phyloP scores from a whole-genome alignment of 2,113 vertebrate species.

The Vimba vimba region DNA sequence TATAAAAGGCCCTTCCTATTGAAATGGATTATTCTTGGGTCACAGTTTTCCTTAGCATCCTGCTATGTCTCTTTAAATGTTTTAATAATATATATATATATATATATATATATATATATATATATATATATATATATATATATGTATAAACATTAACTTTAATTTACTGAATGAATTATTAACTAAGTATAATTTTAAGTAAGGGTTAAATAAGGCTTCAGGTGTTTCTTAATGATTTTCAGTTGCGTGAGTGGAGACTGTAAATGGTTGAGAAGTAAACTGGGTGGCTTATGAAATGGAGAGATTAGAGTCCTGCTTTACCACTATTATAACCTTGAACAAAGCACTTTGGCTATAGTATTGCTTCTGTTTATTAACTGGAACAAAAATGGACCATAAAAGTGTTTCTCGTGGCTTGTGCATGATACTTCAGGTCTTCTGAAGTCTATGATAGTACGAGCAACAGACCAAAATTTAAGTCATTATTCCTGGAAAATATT shows the following conservation, averaged over 20 bases:
- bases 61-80: neutral
- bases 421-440: neutral
- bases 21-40: neutral
- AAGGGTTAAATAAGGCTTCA: neutral
- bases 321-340: neutral
- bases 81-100: no score
- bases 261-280: neutral
- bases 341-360: neutral
- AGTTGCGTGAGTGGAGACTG: neutral
- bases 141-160: neutral
- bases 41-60: neutral
- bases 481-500: neutral
- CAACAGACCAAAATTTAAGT: neutral
- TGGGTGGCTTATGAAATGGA: neutral
- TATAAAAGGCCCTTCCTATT: neutral
- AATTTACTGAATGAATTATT: neutral
- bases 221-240: neutral
- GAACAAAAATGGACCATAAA: neutral
- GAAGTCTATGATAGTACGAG: neutral
- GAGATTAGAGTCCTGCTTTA: neutral
- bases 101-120: no score
- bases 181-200: neutral
- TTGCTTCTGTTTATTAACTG: neutral
- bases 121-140: no score
- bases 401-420: neutral